phyloP scores from a whole-genome alignment of 23 tunicate genomes.

The Oikopleura dioica region DNA sequence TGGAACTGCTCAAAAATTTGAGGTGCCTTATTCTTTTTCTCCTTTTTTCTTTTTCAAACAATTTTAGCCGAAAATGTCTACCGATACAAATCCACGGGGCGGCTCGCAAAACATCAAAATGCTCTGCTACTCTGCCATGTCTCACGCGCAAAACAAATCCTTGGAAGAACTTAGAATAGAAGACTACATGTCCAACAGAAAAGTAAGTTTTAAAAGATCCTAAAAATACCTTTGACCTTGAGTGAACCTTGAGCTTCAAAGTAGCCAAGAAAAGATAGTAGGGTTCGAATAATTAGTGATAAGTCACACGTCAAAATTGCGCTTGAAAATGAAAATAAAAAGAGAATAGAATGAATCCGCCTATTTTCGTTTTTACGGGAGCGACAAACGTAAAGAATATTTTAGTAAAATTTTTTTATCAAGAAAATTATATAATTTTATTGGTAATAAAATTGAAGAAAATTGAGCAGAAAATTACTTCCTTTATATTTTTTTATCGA shows the following conservation, averaged over 20 bases:
- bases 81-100: background rate
- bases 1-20: slow-evolving; percentile 1
- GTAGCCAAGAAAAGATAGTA: too few relatives aligned
- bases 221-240: background rate
- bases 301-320: too few relatives aligned
- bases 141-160: slow-evolving; percentile 52
- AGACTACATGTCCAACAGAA: slow-evolving; percentile 60
- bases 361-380: too few relatives aligned
- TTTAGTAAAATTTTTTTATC: too few relatives aligned
- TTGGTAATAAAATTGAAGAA: too few relatives aligned
- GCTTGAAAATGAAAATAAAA: too few relatives aligned
- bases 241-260: background rate
- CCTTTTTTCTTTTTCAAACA: background rate
- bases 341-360: too few relatives aligned
- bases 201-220: slow-evolving; percentile 20
- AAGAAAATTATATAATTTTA: too few relatives aligned
- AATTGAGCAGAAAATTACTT: too few relatives aligned
- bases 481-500: too few relatives aligned
- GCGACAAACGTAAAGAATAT: too few relatives aligned
- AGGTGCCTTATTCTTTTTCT: background rate
- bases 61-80: slow-evolving; percentile 1
- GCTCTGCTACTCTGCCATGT: slow-evolving; percentile 84
- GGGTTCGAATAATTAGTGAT: too few relatives aligned
- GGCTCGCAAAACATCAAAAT: slow-evolving; percentile 23
- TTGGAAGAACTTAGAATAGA: slow-evolving; percentile 69